phyloP scores from a whole-genome alignment of 2,888 invertebrate species.

The Pterostichus madidus region DNA sequence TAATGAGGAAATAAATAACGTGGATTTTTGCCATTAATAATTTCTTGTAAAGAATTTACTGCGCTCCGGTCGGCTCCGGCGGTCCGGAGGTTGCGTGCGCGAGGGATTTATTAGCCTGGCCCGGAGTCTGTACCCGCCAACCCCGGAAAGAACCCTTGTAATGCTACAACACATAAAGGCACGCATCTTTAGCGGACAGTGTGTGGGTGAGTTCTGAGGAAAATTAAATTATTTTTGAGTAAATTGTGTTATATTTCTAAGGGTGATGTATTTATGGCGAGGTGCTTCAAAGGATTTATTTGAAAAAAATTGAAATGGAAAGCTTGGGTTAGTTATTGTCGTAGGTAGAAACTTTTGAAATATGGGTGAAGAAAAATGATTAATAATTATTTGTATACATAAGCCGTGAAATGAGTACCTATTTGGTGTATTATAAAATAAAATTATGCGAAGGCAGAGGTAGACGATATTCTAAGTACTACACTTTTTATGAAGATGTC shows the following conservation, averaged over 20 bases:
- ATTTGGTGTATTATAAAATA: no score
- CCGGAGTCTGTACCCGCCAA: conserved; percentile 17
- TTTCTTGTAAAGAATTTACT: conserved; percentile 59
- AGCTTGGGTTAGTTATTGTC: no score
- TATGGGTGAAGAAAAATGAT: no score
- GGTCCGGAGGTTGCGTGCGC: conserved; percentile 46
- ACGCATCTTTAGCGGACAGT: conserved; percentile 10
- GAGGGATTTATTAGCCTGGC: conserved; percentile 37
- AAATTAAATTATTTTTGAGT: conserved; percentile 47
- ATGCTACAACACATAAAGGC: background rate
- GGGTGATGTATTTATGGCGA: background rate
- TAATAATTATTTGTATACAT: no score
- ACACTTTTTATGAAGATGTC: no score
- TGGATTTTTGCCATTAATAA: conserved; percentile 61
- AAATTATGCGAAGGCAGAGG: no score
- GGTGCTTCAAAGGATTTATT: background rate
- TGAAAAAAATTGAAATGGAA: background rate
- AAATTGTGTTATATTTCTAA: conserved; percentile 43
- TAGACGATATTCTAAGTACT: no score
- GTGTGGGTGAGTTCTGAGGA: background rate
- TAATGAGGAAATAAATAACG: conserved; percentile 66
- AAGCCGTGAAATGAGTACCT: no score
- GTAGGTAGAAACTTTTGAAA: no score
- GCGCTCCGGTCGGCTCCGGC: background rate
- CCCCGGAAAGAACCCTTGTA: conserved; percentile 35